These are phyloP conservation scores for Tachyglossus aculeatus DNA, from an alignment of 2,797 vertebrate genomes.

Conservation along the genomic window DNA sequence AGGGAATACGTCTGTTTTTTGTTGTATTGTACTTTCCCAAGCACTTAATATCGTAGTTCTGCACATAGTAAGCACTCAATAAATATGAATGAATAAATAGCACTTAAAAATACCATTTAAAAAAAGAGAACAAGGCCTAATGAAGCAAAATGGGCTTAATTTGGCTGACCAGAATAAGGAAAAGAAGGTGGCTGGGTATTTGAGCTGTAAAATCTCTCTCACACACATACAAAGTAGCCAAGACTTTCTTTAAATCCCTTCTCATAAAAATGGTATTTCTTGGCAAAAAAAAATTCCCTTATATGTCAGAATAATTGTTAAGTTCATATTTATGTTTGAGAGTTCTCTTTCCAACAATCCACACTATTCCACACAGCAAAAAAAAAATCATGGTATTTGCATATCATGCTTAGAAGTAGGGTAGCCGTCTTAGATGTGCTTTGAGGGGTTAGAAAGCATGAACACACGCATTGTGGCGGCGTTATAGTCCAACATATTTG, in stretches of 20 bases:
- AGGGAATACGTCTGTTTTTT: too few species aligned
- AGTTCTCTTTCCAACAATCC: constrained; percentile 63
- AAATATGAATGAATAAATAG: too few species aligned
- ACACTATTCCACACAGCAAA: constrained; percentile 49
- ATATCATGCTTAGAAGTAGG: constrained; percentile 45
- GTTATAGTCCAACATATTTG: constrained; percentile 54
- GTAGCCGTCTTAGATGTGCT: constrained; percentile 50
- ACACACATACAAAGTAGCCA: constrained; percentile 31
- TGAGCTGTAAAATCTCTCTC: constrained; percentile 27
- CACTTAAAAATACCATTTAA: too few species aligned
- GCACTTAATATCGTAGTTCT: too few species aligned
- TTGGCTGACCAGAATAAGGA: constrained; percentile 29
- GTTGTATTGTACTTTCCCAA: too few species aligned
- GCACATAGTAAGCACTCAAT: too few species aligned
- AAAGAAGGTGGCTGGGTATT: neutral
- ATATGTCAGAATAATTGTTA: constrained; percentile 54
- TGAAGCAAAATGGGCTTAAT: constrained; percentile 32
- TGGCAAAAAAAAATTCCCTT: constrained; percentile 55
- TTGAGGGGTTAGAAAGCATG: constrained; percentile 42
- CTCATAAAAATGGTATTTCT: constrained; percentile 63
- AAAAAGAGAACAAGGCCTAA: too few species aligned
- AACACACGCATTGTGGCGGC: constrained; percentile 14
- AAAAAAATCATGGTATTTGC: constrained; percentile 55
- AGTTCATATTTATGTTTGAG: constrained; percentile 62
- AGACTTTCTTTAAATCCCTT: constrained; percentile 46